Base-by-base conservation (phyloP, 2,113 vertebrate genomes). In the Etheostoma spectabile region DNA sequence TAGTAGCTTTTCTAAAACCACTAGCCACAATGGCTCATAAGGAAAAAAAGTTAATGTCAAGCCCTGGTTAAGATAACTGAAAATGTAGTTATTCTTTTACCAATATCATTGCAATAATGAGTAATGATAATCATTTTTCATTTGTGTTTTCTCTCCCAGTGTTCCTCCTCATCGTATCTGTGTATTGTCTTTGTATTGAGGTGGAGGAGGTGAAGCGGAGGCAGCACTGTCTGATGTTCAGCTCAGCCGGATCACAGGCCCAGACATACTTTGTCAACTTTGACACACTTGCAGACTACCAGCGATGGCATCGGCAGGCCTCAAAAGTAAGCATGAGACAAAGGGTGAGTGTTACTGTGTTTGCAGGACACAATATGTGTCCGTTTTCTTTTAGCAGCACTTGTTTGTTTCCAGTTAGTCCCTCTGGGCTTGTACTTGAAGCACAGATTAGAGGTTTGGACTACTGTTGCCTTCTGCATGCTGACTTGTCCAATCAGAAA, bases 251-350 rank as follows among this genome's bases (percentile, higher is more conserved):
- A 77, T 95, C 97, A 12, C 98, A 98, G 72, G 96, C 96, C 53
- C 97, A 98, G 70, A 98, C 97, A 0, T 99, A 98, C 92, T 98
- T 97, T 1, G 82, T 99, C 74, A 97, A 96, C 93, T 99, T 99
- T 77, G 97, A 97, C 92, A 97, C 97, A 0, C 91, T 96, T 59
- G 89, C 95, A 0, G 97, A 99, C 82, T 98, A 95, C 89, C 97
- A 98, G 91, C 94, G 97, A 48, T 99, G 98, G 98, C 94, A 97
- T 72, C 97, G 98, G 22, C 97, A 98, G 46, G 98, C 97, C 0
- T 96, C 97, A 81, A 98, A 97, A 94, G 98, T 99, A 94, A 97
- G 93, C 57, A 42, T 49, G 48, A 80, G 13, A 77, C 55, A 66
- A 35, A 42, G 38, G 38, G 27, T 35, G 22, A 38, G 64, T 86